These are phyloP conservation scores for Seriola quinqueradiata DNA, from an alignment of 2,113 vertebrate genomes.

Conservation along the genomic window DNA sequence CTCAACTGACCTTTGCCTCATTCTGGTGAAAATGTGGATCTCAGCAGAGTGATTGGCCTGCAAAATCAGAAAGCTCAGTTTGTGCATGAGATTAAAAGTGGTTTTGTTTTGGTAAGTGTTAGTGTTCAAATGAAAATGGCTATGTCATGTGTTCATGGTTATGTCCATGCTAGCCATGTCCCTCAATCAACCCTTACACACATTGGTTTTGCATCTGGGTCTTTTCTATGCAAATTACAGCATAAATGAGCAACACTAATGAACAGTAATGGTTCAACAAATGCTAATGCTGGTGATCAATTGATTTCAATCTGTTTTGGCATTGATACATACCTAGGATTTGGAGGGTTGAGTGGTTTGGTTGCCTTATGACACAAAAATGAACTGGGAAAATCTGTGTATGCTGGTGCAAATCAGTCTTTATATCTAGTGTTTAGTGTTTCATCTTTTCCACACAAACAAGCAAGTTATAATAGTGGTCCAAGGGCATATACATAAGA, in stretches of 20 bases:
- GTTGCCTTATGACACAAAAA: neutral
- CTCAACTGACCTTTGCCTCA: too few relatives aligned
- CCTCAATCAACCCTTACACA: neutral
- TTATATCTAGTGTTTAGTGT: neutral
- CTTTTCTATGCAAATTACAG: neutral
- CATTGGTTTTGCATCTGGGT: neutral
- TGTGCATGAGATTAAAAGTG: neutral
- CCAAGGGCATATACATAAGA: neutral
- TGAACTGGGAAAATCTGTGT: neutral
- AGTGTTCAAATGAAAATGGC: neutral
- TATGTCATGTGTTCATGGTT: neutral
- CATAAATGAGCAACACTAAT: neutral
- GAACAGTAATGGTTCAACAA: neutral
- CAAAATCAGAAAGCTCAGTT: neutral
- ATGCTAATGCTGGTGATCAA: slow-evolving; percentile 3
- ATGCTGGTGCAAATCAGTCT: neutral
- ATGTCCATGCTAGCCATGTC: neutral
- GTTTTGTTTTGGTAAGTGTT: neutral
- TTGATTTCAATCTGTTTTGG: neutral
- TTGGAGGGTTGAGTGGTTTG: neutral
- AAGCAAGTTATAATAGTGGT: neutral
- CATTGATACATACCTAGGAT: neutral
- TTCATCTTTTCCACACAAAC: neutral
- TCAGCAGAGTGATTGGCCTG: neutral
- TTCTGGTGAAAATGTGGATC: neutral